Evolutionary conservation across 2,113 vertebrate species (phyloP), one percentile per base, ranked within the genome.

Genomic region (Megaceryle maxima): DNA sequence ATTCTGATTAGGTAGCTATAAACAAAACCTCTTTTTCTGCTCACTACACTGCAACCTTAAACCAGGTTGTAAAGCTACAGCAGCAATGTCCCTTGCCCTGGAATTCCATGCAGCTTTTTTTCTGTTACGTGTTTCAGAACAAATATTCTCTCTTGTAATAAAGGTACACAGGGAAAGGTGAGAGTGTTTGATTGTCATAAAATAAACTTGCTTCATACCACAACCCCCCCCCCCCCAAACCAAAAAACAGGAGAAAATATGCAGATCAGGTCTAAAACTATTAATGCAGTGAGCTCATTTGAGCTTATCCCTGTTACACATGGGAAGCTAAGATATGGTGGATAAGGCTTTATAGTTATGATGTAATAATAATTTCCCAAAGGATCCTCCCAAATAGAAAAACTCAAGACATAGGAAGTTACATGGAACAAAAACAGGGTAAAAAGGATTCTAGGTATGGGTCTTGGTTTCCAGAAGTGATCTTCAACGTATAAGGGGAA

Each of bases 281-380:
- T 88, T 88, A 62, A 88, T 56, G 66, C 31, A 80, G 48, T 15
- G 37, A 96, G 31, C 3, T 64, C 83, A 44, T 76, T 92, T 76
- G 37, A 41, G 51, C 68, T 97, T 91, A 92, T 88, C 85, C 77
- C 46, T 24, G 12, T 81, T 86, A 48, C 21, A 50, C 16, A 33
- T 5, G 44, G 81, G 75, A 79, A 35, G 75, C 18, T 43, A 43
- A 90, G 66, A 67, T 37, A 31, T 55, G n/a, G 13, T 66, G 33
- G 22, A 68, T 67, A 60, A 83, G 15, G 25, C 13, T 83, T 87
- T 43, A 83, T 12, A 21, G 0, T 16, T 75, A 56, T 0, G 3
- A 91, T 24, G 21, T 60, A 87, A 92, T 41, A 85, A 33, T 87
- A 83, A 59, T 67, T 85, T 48, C 28, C 87, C 83, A 92, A 96